Evolutionary conservation across 2,888 invertebrate genomes (phyloP).

Genomic region (Tetranychus truncatus): DNA sequence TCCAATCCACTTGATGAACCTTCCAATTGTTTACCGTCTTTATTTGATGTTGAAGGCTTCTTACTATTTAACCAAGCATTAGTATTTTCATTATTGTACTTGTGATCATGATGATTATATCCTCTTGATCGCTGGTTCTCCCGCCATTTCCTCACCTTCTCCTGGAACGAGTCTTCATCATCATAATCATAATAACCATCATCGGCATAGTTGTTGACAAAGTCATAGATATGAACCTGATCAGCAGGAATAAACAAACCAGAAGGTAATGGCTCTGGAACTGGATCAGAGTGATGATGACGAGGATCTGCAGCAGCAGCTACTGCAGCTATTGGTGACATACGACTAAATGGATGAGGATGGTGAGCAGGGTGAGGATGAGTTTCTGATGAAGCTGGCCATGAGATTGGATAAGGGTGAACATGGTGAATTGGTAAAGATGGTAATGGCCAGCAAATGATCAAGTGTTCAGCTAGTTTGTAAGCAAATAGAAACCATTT

Average conservation of each 20-base stretch:
- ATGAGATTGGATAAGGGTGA: neutral
- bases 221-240: conserved; percentile 8
- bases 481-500: neutral
- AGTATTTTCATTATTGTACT: neutral
- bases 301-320: neutral
- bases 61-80: neutral
- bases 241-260: conserved; percentile 2
- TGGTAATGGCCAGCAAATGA: neutral
- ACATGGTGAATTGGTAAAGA: neutral
- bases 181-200: conserved; percentile 10
- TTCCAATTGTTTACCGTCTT: neutral
- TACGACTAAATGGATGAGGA: neutral
- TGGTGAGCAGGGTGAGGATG: neutral
- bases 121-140: neutral
- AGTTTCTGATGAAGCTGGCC: neutral
- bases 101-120: neutral
- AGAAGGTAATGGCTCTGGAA: neutral
- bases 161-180: conserved; percentile 2
- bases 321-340: neutral
- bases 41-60: neutral
- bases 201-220: conserved; percentile 7
- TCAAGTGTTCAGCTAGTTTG: neutral
- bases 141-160: neutral
- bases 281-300: neutral
- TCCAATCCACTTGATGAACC: conserved; percentile 4